phyloP scores from a whole-genome alignment of 2,888 invertebrate species.

The Entomobrya multifasciata region DNA sequence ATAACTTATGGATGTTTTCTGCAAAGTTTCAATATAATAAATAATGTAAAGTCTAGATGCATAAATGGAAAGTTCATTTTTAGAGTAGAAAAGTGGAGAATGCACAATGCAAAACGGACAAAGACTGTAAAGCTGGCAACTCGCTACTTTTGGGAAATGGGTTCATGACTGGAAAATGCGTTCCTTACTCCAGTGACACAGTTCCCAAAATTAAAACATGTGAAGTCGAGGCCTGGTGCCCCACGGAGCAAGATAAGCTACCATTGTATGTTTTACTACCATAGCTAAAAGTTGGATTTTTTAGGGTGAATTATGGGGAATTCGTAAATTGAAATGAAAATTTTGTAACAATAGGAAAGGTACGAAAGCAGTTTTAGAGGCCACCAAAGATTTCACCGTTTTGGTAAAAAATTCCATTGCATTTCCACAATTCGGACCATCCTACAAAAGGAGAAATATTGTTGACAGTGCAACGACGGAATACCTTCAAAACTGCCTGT shows the following conservation, averaged over 20 bases:
- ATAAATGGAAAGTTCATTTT: not conserved
- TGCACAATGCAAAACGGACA: slow-evolving; percentile 79
- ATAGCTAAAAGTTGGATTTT: too few relatives aligned
- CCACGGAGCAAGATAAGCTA: slow-evolving; percentile 81
- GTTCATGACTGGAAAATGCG: slow-evolving; percentile 82
- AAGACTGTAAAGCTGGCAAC: slow-evolving; percentile 79
- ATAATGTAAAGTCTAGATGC: too few relatives aligned
- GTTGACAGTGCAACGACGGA: slow-evolving; percentile 79
- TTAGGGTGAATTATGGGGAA: too few relatives aligned
- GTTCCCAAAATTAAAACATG: slow-evolving; percentile 80
- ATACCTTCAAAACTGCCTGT: slow-evolving; percentile 80
- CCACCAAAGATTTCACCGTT: slow-evolving; percentile 76
- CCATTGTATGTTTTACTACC: slow-evolving; percentile 80
- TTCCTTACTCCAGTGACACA: slow-evolving; percentile 52
- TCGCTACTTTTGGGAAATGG: slow-evolving; percentile 81
- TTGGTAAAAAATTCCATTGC: slow-evolving; percentile 78
- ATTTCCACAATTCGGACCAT: slow-evolving; percentile 73
- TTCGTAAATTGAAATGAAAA: not conserved
- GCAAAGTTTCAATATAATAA: not conserved
- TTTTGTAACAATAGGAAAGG: slow-evolving; percentile 36
- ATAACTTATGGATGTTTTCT: not conserved
- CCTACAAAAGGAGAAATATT: slow-evolving; percentile 80
- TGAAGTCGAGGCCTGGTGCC: slow-evolving; percentile 82
- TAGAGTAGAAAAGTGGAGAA: slow-evolving; percentile 79
- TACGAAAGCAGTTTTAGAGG: slow-evolving; percentile 67